Percentiles rank a stretch among this genome's conserved stretches.
These are phyloP conservation scores for Sturmia bella DNA, from an alignment of 2,888 invertebrate species.

Conservation along the genomic window DNA sequence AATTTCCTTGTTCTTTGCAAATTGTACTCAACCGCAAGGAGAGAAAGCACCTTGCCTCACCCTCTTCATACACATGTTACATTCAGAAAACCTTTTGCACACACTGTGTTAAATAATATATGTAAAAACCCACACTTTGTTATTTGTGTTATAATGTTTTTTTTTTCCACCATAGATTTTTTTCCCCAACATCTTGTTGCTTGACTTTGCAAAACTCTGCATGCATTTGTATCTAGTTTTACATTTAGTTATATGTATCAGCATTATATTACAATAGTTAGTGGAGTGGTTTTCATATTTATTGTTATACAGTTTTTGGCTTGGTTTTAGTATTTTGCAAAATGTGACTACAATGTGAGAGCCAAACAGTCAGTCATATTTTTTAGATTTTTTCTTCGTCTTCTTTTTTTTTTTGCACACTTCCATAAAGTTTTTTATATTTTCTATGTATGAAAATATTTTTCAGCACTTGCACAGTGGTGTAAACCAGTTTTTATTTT, in stretches of 20 bases:
- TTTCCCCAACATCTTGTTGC: background rate
- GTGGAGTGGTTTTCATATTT: conserved; percentile 8
- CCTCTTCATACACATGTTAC: no score
- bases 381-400: background rate
- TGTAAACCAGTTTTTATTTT: background rate
- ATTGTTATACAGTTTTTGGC: background rate
- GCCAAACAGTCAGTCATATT: background rate
- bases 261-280: conserved; percentile 14
- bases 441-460: background rate
- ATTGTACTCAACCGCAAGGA: no score
- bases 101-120: conserved; percentile 13
- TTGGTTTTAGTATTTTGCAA: background rate
- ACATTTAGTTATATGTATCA: conserved; percentile 1
- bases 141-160: conserved; percentile 12
- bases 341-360: conserved; percentile 15
- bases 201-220: background rate
- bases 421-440: background rate
- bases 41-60: no score
- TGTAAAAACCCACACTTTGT: background rate
- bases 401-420: background rate
- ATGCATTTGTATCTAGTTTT: background rate
- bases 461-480: background rate
- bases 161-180: background rate
- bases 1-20: no score
- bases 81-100: background rate